Evolutionary conservation across 1,140 invertebrate genomes (phyloP).

Genomic region (Polypedilum vanderplanki): DNA sequence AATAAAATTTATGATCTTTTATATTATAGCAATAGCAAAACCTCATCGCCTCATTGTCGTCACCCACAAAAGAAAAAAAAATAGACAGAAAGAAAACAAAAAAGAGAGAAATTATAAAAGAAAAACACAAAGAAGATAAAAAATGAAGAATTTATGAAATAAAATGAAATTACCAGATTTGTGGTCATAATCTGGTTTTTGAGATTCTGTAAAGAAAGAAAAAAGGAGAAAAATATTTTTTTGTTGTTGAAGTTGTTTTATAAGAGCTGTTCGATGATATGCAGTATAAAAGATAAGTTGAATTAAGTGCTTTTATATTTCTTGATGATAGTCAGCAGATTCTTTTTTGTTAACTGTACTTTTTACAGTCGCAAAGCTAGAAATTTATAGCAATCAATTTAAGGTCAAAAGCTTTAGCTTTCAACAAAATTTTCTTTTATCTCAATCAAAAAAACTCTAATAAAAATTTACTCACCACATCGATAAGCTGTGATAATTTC

Average conservation of each 20-base stretch:
- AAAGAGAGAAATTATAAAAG: constrained; percentile 21
- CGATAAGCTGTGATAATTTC: constrained; percentile 88
- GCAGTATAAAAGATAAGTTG: neutral
- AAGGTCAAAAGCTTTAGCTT: neutral
- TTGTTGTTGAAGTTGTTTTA: no score
- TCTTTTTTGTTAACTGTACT: neutral
- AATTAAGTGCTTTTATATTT: no score
- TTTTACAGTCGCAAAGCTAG: no score
- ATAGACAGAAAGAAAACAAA: constrained; percentile 14
- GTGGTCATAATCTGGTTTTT: constrained; percentile 90
- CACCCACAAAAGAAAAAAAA: neutral
- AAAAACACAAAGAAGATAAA: neutral
- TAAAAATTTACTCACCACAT: constrained; percentile 67
- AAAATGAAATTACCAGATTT: constrained; percentile 51
- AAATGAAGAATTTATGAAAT: neutral
- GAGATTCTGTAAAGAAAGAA: constrained; percentile 64
- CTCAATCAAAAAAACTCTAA: neutral
- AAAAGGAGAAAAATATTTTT: constrained; percentile 20
- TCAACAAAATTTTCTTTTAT: no score
- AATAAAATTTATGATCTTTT: constrained; percentile 1
- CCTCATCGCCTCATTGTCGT: neutral
- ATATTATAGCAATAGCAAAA: no score
- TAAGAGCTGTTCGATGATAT: no score
- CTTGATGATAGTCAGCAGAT: neutral
- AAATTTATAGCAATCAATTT: neutral